A percentile compares a stretch with the other conserved stretches of the same genome.
Conservation (phyloP, 2,888 invertebrate species). For the Ptilodon capucinus region DNA sequence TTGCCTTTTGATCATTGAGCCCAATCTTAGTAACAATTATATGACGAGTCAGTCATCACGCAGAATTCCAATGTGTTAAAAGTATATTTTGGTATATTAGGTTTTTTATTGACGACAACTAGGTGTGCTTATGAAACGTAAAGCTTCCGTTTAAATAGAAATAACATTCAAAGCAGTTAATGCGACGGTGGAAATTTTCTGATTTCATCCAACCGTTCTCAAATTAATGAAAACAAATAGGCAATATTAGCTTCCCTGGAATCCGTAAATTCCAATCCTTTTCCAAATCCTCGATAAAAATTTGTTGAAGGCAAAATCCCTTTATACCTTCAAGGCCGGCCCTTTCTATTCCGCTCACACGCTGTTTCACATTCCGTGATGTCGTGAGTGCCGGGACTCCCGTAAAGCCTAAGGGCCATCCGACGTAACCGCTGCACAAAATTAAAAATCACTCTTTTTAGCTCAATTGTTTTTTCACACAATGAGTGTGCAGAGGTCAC, state of each 20-base stretch:
- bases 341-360: slow-evolving; percentile 51
- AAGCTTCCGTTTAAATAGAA: background rate
- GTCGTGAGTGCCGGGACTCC: slow-evolving; percentile 35
- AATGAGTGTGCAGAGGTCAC: too few species aligned
- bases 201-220: background rate
- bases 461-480: background rate
- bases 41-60: too few species aligned
- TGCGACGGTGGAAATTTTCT: background rate
- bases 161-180: slow-evolving; percentile 4
- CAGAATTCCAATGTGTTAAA: too few species aligned
- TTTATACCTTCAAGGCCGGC: slow-evolving; percentile 28
- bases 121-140: slow-evolving; percentile 3
- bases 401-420: slow-evolving; percentile 25
- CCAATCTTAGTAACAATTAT: too few species aligned
- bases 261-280: slow-evolving; percentile 29
- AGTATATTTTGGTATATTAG: too few species aligned
- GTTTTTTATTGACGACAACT: too few species aligned
- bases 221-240: background rate
- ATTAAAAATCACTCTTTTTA: slow-evolving; percentile 39
- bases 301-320: slow-evolving; percentile 22
- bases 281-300: slow-evolving; percentile 31
- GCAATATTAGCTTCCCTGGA: slow-evolving; percentile 16
- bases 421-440: slow-evolving; percentile 39
- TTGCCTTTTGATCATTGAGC: too few species aligned
- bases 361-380: slow-evolving; percentile 47